A percentile compares a stretch with the other conserved stretches of the same genome.
Evolutionary conservation across 2,797 vertebrate species (phyloP).

Genomic region (Tangara arthus): DNA sequence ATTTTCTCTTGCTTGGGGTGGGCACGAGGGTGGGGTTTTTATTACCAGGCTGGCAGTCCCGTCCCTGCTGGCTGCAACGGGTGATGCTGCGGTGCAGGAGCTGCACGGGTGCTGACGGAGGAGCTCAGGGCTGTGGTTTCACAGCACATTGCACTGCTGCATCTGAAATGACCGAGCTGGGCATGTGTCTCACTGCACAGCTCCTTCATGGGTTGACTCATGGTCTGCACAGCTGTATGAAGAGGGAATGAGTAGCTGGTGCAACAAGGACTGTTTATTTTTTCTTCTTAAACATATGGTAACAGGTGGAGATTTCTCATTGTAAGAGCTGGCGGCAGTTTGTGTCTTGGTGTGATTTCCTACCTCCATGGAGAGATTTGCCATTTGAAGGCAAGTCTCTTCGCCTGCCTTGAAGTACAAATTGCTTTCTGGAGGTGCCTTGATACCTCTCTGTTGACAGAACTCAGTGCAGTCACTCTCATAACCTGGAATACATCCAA

Average conservation of each 20-base stretch:
- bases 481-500: background rate
- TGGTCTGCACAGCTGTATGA: background rate
- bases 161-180: background rate
- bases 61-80: accelerated
- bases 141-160: accelerated
- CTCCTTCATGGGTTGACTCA: background rate
- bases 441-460: background rate
- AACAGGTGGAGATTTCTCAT: background rate
- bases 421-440: background rate
- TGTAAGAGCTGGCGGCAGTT: background rate
- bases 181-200: background rate
- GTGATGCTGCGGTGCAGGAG: accelerated
- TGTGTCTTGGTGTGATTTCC: accelerated
- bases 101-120: accelerated
- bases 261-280: background rate
- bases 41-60: accelerated
- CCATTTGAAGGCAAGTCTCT: background rate
- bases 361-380: accelerated
- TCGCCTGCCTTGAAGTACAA: background rate
- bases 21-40: background rate
- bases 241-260: background rate
- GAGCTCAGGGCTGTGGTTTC: background rate
- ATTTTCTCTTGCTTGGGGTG: accelerated
- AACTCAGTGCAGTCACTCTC: background rate
- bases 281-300: background rate